These are phyloP conservation scores for Oreonectes daqikongensis DNA, from an alignment of 2,797 vertebrate species.

Conservation along the genomic window DNA sequence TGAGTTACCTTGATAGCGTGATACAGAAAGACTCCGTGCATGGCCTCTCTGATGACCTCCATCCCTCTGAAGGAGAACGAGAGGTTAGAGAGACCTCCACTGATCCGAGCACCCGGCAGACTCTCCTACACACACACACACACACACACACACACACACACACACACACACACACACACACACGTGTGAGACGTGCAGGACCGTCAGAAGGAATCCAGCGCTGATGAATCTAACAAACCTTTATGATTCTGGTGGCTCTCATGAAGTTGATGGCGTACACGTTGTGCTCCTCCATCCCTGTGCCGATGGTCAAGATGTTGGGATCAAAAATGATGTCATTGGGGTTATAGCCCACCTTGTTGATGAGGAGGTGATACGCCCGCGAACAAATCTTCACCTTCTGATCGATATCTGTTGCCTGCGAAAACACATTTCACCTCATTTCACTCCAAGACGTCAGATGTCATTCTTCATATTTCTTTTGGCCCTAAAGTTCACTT, in stretches of 20 bases:
- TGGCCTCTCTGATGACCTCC: slow-evolving; percentile 94
- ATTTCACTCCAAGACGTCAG: too few relatives aligned
- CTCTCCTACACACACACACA: background rate
- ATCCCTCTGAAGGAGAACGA: slow-evolving; percentile 98
- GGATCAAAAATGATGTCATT: slow-evolving; percentile 98
- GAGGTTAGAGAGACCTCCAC: slow-evolving; percentile 85
- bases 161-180: too few relatives aligned
- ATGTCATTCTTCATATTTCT: too few relatives aligned
- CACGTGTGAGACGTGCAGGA: background rate
- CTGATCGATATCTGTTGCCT: slow-evolving; percentile 88
- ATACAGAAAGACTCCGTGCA: slow-evolving; percentile 95
- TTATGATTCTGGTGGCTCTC: slow-evolving; percentile 84
- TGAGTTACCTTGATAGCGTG: slow-evolving; percentile 90
- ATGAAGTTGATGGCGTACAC: slow-evolving; percentile 91
- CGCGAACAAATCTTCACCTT: slow-evolving; percentile 89
- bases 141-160: background rate
- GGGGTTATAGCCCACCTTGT: slow-evolving; percentile 84
- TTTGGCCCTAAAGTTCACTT: too few relatives aligned
- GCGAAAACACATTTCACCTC: background rate
- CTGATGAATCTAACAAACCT: slow-evolving; percentile 71
- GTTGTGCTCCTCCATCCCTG: slow-evolving; percentile 96
- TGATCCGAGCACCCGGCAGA: slow-evolving; percentile 59
- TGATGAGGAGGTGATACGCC: slow-evolving; percentile 86
- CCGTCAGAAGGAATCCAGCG: background rate
- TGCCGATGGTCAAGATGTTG: slow-evolving; percentile 96